Base-by-base conservation (phyloP, 2,113 vertebrate genomes). In the Crotalus horridus region DNA sequence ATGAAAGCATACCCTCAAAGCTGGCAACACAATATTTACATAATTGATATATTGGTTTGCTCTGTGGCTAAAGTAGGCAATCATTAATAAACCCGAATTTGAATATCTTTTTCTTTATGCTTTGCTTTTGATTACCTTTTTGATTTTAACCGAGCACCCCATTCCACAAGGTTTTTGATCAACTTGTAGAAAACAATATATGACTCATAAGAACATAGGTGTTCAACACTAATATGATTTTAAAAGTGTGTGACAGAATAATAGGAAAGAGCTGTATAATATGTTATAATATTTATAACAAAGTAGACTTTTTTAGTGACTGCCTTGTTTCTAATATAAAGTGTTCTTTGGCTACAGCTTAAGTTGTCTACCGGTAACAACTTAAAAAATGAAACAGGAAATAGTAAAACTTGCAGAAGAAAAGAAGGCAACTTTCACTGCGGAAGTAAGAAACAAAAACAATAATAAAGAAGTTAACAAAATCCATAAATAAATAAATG, bases 201-300 rank as follows among this genome's bases (percentile, higher is more conserved):
- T 91, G 21, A 88, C 54, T 85, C 33, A 74, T 15, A 81, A 59
- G 15, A 87, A 87, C 12, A 93, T 58, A 93, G 4, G 39, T 74
- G 88, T 92, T 90, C 85, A 74, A 0, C 46, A 92, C n/a, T 64
- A 88, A 95, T 89, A 92, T 94, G 90, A 10, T 91, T 90, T 87
- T 4, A 33, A 87, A 55, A 55, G 4, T 54, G n/a, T 54, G 29
- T 43, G 15, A 90, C 86, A 88, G 23, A 87, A 43, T 15, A 12
- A 81, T 81, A 81, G 6, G 69, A 6, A 81, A 39, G 69, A 81
- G 33, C 6, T 81, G 3, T 21, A 81, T 81, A 85, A 85, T 46
- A 20, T 8, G 3, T 87, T 46, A 11, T 29, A 74, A 54, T 8
- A 53, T 48, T 48, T 48, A 46, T 87, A 87, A 6, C 17, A 93